Percentiles rank a stretch among this genome's conserved stretches.
phyloP scores from a whole-genome alignment of 1,140 invertebrate genomes.

The Dendroctonus ponderosae region DNA sequence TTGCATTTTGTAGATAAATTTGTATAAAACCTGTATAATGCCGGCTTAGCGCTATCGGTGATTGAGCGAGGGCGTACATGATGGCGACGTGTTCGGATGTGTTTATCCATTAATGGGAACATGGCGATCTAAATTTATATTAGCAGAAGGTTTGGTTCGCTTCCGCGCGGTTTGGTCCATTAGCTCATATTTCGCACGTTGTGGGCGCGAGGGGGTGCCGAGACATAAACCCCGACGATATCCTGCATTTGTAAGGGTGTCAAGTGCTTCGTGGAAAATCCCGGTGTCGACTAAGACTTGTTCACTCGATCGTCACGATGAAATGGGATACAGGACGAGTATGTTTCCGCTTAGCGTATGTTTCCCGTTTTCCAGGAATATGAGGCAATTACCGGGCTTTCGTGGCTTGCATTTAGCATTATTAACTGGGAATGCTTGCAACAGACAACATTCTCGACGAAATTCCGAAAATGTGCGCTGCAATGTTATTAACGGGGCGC shows the following conservation, averaged over 20 bases:
- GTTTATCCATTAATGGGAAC: no score
- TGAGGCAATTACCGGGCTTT: slow-evolving; percentile 10
- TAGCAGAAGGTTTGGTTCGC: no score
- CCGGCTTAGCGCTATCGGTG: slow-evolving; percentile 7
- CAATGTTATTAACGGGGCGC: not conserved
- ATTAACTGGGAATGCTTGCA: not conserved
- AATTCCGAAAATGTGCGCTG: not conserved
- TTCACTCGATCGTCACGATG: not conserved
- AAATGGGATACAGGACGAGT: slow-evolving; percentile 13
- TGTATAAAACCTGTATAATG: slow-evolving; percentile 22
- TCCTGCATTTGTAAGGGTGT: slow-evolving; percentile 6
- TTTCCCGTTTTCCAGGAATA: slow-evolving; percentile 15
- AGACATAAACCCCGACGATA: not conserved
- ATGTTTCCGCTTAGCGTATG: slow-evolving; percentile 11
- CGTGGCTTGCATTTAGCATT: not conserved
- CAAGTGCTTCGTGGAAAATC: slow-evolving; percentile 1
- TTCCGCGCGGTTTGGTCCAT: no score
- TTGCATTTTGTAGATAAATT: slow-evolving; percentile 28
- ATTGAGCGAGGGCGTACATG: no score
- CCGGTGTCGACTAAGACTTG: not conserved
- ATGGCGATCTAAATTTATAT: no score
- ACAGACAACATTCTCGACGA: not conserved
- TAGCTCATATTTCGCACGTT: no score
- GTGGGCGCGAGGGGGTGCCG: not conserved
- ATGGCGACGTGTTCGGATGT: no score